A percentile compares a stretch with the other conserved stretches of the same genome.
These are phyloP conservation scores for Knipowitschia caucasica DNA, from an alignment of 2,797 vertebrate genomes.

Conservation along the genomic window DNA sequence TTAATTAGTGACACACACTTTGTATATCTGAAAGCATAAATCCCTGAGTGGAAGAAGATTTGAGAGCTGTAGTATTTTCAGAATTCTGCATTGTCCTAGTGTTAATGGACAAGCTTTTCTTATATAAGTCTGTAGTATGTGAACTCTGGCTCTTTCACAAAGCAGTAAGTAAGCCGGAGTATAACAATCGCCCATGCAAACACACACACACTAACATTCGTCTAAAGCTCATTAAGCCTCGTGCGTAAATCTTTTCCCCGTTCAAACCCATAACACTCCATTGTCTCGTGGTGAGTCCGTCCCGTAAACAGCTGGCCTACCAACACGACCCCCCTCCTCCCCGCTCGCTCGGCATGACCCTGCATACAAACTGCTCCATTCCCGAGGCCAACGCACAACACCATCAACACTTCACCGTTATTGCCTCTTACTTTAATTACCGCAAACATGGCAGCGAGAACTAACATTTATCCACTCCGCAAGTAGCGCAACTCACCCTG, in stretches of 20 bases:
- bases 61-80: too few relatives aligned
- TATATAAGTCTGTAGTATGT: too few relatives aligned
- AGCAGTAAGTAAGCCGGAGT: too few relatives aligned
- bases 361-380: constrained; percentile 6
- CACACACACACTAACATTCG: neutral
- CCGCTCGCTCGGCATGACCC: neutral
- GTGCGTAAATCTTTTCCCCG: neutral
- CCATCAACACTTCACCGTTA: constrained; percentile 13
- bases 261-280: neutral
- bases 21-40: too few relatives aligned
- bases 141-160: too few relatives aligned
- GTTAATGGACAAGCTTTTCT: too few relatives aligned
- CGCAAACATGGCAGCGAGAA: constrained; percentile 9
- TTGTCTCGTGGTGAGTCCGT: neutral
- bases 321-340: neutral
- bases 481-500: neutral
- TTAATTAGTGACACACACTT: too few relatives aligned
- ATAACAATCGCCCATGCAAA: neutral
- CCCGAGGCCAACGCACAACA: neutral
- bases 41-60: too few relatives aligned
- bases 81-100: too few relatives aligned
- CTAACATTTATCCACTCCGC: constrained; percentile 1
- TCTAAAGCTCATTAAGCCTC: constrained; percentile 2
- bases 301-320: constrained; percentile 4
- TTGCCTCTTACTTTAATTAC: constrained; percentile 29